phyloP scores from a whole-genome alignment of 2,888 invertebrate genomes.

The Pristionchus maxplancki region DNA sequence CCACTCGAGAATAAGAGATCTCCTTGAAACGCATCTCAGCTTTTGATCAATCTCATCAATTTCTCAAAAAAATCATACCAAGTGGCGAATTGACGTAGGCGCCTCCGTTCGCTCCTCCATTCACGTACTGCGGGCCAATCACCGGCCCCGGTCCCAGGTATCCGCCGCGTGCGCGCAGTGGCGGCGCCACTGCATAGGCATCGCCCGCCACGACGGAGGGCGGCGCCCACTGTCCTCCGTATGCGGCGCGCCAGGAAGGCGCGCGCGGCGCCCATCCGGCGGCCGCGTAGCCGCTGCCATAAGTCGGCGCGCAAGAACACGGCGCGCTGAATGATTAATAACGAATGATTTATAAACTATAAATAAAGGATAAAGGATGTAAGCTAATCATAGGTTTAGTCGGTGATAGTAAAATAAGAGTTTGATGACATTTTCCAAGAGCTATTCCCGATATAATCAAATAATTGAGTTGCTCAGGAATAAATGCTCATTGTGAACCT shows the following conservation, averaged over 20 bases:
- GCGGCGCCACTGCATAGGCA: background rate
- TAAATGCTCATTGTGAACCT: background rate
- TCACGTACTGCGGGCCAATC: background rate
- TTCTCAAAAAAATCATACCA: background rate
- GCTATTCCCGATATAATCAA: no score
- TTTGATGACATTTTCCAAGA: no score
- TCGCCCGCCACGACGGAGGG: conserved; percentile 31
- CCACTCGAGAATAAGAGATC: background rate
- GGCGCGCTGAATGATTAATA: conserved; percentile 16
- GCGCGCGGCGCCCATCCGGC: background rate
- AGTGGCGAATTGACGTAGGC: background rate
- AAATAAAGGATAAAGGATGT: no score
- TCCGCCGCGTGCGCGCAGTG: background rate
- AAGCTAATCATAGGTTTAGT: no score
- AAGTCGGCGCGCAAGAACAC: conserved; percentile 17
- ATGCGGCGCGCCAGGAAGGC: background rate
- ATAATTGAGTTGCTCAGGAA: background rate
- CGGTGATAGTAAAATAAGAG: no score
- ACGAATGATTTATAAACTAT: no score
- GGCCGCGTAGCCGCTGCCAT: background rate
- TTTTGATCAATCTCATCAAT: no score
- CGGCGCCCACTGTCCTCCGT: background rate
- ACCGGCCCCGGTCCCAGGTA: background rate
- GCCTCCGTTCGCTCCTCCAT: conserved; percentile 19
- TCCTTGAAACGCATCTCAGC: no score